Evolutionary conservation across 35 echinoderm and acorn worm genomes (phyloP), one percentile per base, ranked within the genome.

Genomic region (Holothuria glaberrima): DNA sequence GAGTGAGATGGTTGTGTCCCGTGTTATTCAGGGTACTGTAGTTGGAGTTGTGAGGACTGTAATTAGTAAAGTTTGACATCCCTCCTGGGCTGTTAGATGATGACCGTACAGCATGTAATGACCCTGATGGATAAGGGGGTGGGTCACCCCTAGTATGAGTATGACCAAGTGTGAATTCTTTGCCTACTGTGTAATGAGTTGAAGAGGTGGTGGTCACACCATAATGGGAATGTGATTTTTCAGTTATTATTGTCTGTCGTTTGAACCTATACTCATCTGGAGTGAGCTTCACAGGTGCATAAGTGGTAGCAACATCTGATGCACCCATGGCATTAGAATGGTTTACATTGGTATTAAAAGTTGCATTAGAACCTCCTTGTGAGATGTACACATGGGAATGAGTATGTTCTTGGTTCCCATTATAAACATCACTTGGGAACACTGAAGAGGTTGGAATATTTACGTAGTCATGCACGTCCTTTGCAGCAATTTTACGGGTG

Each of bases 161-260:
- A 29, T 90, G 75, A 44, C 87, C 50, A n/a, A 94, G 52, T 18
- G 65, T 85, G 32, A 94, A 86, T 36, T 90, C 61, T 67, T 93
- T 90, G 20, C 88, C 88, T 35, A 69, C 77, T 25, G 91, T 92
- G 65, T 90, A 96, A 12, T 80, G 89, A 19, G 94, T 96, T 14
- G 94, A 93, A n/a, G 94, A 92, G 4, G 90, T 85, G 20, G 94
- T 92, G 1, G 94, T 83, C 30, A 95, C 87, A 30, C 92, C 92
- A 58, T 73, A 83, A 22, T 93, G 77, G 63, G 86, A 89, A 70
- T 93, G 86, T 36, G 77, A 61, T 57, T 86, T 93, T 88, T 93
- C 92, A 34, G 90, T 95, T 18, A 68, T 84, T 33, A 93, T 84
- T 68, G 94, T 96, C 71, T 96, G 86, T 38, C 91, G 50, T 9